Evolutionary conservation across 2,888 invertebrate genomes (phyloP), one percentile per base, ranked within the genome.

Genomic region (Myopa testacea): DNA sequence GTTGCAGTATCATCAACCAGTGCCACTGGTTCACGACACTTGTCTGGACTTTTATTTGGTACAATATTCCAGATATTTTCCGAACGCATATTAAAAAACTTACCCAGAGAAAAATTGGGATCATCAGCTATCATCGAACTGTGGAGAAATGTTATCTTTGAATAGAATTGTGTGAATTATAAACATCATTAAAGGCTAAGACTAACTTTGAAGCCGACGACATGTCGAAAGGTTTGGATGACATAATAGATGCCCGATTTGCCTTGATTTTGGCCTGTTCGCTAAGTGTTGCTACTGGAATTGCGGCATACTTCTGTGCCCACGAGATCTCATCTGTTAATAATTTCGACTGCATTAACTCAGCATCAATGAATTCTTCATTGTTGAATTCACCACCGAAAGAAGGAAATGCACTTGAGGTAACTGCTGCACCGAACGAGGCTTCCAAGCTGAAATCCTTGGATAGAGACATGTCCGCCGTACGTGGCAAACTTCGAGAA

Each of bases 271-370:
- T 82, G 4, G 86, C 86, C 68, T 84, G 80, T 73, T 85, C 83
- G 78, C 85, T 87, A 3, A 87, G 76, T 1, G 83, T 83, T 26
- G 84, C 83, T 58, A 84, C 79, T n/a, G 89, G 89, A 72, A 89
- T 88, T 1, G 85, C 84, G 0, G 88, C 87, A 79, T 82, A 88
- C 76, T 89, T 86, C 38, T 87, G 84, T 0, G 88, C 88, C 88
- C 89, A 89, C 1, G 85, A 83, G 12, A 86, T 85, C 79, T 89
- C 89, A 76, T 88, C 89, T 58, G 83, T 81, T 16, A 85, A 76
- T 7, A 89, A 72, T 74, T 87, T 86, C 0, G 87, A 87, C 12
- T 85, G 82, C 88, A 89, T 88, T 37, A 87, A 75, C 76, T 88
- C 88, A n/a, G 84, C 88, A 0, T 89, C 87, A 1, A 83, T 84